Percentiles rank a stretch among this genome's conserved stretches.
Conservation (phyloP, 1,140 invertebrate genomes). For the Heliconius congener region DNA sequence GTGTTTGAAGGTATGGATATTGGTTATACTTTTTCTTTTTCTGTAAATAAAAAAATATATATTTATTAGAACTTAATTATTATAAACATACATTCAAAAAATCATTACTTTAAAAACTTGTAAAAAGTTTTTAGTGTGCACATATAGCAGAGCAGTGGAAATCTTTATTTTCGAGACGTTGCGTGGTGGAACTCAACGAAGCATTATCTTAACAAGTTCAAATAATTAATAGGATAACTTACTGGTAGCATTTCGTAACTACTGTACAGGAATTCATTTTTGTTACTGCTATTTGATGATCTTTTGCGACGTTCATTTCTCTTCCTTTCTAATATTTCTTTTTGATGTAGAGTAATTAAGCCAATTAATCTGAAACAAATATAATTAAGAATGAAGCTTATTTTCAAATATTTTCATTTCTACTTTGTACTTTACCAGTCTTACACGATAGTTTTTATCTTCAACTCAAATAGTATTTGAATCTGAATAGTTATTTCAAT, state of each 20-base stretch:
- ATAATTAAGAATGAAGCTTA: neutral
- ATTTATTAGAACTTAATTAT: too few relatives aligned
- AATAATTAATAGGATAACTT: constrained; percentile 36
- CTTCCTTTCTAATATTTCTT: constrained; percentile 70
- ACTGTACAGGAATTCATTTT: constrained; percentile 76
- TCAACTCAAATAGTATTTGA: too few relatives aligned
- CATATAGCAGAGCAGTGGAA: too few relatives aligned
- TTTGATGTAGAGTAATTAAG: constrained; percentile 68
- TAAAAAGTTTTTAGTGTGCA: too few relatives aligned
- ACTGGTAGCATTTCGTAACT: constrained; percentile 75
- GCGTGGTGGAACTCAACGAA: too few relatives aligned
- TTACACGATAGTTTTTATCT: too few relatives aligned
- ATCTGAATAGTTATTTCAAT: too few relatives aligned
- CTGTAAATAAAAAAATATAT: constrained; percentile 55
- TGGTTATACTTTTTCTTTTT: constrained; percentile 77
- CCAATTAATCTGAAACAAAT: constrained; percentile 61
- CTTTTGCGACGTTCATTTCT: constrained; percentile 74
- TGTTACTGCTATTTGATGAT: constrained; percentile 67
- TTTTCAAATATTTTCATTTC: too few relatives aligned
- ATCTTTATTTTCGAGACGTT: neutral
- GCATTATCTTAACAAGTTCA: too few relatives aligned
- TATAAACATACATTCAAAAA: too few relatives aligned
- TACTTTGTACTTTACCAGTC: too few relatives aligned
- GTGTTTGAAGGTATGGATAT: constrained; percentile 75
- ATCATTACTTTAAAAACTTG: too few relatives aligned